Base-by-base conservation (phyloP, 2,888 invertebrate genomes). In the Andrena praecox region DNA sequence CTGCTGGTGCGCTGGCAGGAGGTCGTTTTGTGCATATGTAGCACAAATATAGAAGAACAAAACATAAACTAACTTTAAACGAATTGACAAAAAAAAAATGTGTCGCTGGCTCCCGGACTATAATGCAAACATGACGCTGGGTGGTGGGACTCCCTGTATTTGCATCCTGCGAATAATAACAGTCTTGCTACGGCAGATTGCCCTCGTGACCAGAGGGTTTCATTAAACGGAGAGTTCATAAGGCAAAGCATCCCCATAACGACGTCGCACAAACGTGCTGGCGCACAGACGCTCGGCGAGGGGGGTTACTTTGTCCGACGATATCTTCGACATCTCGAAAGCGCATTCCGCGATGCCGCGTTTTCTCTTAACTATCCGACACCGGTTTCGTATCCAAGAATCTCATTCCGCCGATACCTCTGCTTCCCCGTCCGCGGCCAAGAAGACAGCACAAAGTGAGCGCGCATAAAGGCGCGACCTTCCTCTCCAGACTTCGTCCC, bases 381-480 rank as follows among this genome's bases (percentile, higher is more conserved):
- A 79, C 75, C 74, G 84, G 77, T 81, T 85, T 81, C 83, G 85
- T 84, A 85, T 87, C 80, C 87, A 80, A 83, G 87, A 85, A 88
- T 89, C 88, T 88, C 89, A 84, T 87, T 88, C 87, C 85, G 80
- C 59, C 86, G 71, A 80, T 85, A 85, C 79, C 85, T 77, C 63
- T 16, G 62, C 68, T 77, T 85, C 77, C 80, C 80, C 76, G 83
- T 83, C 85, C 84, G 84, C 86, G 80, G 74, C 66, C 84, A 24
- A 56, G 56, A 56, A 74, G 77, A 87, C 86, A 86, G 85, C 82
- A 88, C 89, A 90, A 90, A 90, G 90, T 88, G 72, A 84, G 71
- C 83, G 79, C 68, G 84, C 75, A 88, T 89, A 85, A 87, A 89
- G 86, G 84, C 89, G 86, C 89, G 86, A 88, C 89, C 84, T 87